phyloP scores from a whole-genome alignment of 2,888 invertebrate genomes.

The Sarcophaga rosellei region DNA sequence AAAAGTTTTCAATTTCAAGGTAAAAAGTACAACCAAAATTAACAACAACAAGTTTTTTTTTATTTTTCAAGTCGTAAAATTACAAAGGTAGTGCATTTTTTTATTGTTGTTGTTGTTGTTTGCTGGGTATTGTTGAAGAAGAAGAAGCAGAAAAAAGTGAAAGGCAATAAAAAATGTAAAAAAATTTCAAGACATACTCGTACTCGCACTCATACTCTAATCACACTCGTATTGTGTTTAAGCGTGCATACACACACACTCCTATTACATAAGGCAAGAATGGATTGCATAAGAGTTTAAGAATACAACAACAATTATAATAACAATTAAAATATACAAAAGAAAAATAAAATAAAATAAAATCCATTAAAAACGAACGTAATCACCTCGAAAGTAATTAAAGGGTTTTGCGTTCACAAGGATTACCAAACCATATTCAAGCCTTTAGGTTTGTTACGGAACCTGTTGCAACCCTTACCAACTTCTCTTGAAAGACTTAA shows the following conservation, averaged over 20 bases:
- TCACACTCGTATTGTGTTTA: neutral
- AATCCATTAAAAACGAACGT: too few relatives aligned
- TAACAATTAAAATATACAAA: too few relatives aligned
- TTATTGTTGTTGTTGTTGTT: neutral
- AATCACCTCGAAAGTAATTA: too few relatives aligned
- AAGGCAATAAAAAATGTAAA: conserved; percentile 39
- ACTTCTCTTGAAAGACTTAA: neutral
- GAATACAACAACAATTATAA: neutral
- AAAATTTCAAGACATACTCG: neutral
- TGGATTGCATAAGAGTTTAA: conserved; percentile 20
- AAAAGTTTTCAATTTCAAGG: conserved; percentile 42
- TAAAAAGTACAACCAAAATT: conserved; percentile 29
- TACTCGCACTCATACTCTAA: neutral
- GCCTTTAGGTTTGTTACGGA: neutral
- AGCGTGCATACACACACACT: too few relatives aligned
- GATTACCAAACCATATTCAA: neutral
- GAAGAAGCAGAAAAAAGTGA: conserved; percentile 21
- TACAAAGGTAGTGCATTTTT: neutral
- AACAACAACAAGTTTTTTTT: neutral
- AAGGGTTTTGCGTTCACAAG: neutral
- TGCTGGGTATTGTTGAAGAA: neutral
- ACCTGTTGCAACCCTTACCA: conserved; percentile 31
- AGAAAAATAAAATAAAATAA: too few relatives aligned
- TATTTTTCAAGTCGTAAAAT: neutral
- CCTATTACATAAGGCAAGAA: conserved; percentile 12